These are phyloP conservation scores for Pluvianellus socialis DNA, from an alignment of 2,113 vertebrate genomes.

Conservation along the genomic window DNA sequence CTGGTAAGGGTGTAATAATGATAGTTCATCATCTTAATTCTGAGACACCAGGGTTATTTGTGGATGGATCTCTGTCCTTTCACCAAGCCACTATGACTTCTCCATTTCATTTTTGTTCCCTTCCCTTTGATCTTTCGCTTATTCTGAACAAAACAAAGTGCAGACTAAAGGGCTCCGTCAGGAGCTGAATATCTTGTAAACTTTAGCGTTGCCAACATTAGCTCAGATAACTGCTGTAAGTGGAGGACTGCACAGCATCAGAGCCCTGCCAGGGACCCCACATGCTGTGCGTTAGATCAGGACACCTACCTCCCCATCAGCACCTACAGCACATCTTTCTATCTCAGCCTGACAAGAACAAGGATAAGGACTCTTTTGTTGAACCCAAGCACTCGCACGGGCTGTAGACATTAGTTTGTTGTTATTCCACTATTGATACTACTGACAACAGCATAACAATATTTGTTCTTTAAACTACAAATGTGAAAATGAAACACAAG, in stretches of 20 bases:
- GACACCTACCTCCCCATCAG: not conserved
- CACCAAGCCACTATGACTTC: not conserved
- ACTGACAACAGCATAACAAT: not conserved
- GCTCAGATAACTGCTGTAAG: not conserved
- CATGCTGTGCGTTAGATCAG: fast-evolving
- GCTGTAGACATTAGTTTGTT: not conserved
- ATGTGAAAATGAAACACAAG: not conserved
- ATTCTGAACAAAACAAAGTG: not conserved
- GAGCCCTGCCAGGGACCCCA: not conserved
- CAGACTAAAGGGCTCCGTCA: not conserved
- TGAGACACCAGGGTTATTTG: not conserved
- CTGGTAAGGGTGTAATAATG: not conserved
- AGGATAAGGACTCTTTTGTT: not conserved
- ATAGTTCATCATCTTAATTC: not conserved
- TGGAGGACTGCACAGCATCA: not conserved
- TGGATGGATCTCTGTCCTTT: not conserved
- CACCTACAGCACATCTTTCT: not conserved
- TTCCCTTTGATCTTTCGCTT: not conserved
- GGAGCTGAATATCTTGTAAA: not conserved
- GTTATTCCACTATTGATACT: not conserved
- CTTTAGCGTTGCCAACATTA: not conserved
- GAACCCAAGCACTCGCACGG: not conserved
- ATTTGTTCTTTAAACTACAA: not conserved
- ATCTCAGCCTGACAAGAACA: not conserved
- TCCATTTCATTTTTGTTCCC: not conserved